A percentile compares a stretch with the other conserved stretches of the same genome.
Evolutionary conservation across 2,888 invertebrate genomes (phyloP).

Genomic region (Matsumyia berberina): DNA sequence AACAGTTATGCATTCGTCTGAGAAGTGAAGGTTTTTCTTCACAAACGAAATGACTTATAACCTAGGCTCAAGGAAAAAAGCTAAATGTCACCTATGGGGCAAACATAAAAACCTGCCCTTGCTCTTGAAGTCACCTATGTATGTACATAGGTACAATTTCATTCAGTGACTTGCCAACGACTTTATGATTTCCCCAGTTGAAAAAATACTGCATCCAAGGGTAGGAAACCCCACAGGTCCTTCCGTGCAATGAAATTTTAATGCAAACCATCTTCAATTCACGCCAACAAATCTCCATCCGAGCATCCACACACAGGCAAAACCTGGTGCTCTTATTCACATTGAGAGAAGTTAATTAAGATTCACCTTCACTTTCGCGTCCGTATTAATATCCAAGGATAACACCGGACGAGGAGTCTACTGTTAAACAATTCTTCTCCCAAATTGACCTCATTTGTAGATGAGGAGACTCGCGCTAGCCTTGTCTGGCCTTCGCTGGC

Average conservation of each 20-base stretch:
- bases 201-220: neutral
- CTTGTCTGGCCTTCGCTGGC: constrained; percentile 48
- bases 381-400: constrained; percentile 39
- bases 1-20: too few species aligned
- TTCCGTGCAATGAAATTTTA: constrained; percentile 50
- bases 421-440: constrained; percentile 33
- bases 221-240: constrained; percentile 16
- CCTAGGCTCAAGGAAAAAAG: too few species aligned
- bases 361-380: constrained; percentile 54
- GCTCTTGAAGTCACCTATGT: too few species aligned
- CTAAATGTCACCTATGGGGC: too few species aligned
- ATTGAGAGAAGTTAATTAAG: constrained; percentile 66
- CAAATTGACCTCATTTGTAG: constrained; percentile 70
- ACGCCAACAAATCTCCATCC: constrained; percentile 40
- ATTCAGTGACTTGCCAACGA: too few species aligned
- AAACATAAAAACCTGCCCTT: too few species aligned
- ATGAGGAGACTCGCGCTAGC: constrained; percentile 35
- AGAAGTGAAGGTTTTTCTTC: too few species aligned
- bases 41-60: too few species aligned
- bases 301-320: constrained; percentile 9
- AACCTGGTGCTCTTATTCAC: constrained; percentile 26
- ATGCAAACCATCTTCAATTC: constrained; percentile 57
- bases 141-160: too few species aligned
- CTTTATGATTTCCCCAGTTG: constrained; percentile 36
- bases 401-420: constrained; percentile 8